Evolutionary conservation across 2,113 vertebrate species (phyloP).

Genomic region (Rhinopomastus cyanomelas): DNA sequence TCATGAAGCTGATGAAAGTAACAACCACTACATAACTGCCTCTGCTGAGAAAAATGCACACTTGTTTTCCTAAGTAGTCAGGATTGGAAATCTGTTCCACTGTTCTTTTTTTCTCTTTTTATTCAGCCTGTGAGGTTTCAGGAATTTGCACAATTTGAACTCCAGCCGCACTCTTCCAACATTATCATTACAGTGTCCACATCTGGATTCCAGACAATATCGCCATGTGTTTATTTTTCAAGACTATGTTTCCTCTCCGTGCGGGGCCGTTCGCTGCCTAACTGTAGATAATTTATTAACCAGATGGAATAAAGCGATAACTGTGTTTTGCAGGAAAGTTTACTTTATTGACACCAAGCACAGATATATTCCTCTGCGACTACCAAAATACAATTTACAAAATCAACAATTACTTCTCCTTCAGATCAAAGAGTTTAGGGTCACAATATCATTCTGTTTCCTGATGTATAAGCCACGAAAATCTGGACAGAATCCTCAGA

Average conservation of each 20-base stretch:
- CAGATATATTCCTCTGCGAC: not conserved
- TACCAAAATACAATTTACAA: not conserved
- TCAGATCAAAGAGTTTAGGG: not conserved
- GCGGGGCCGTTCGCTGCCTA: not conserved
- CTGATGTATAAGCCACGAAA: not conserved
- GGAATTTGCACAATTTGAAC: slow-evolving; percentile 36
- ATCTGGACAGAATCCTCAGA: not conserved
- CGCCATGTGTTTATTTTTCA: not conserved
- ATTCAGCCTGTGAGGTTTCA: slow-evolving; percentile 34
- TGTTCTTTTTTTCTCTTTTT: slow-evolving; percentile 1
- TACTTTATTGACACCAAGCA: not conserved
- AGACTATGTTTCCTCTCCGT: not conserved
- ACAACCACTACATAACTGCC: not conserved
- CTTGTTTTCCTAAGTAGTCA: not conserved
- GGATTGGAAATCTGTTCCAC: not conserved
- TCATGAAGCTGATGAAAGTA: not conserved
- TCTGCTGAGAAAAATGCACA: slow-evolving; percentile 12
- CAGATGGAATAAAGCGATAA: not conserved
- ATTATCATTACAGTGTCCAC: slow-evolving; percentile 32
- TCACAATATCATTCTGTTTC: not conserved
- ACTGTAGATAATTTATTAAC: slow-evolving; percentile 21
- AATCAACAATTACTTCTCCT: not conserved
- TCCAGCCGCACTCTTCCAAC: slow-evolving; percentile 5
- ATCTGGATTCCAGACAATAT: slow-evolving; percentile 67
- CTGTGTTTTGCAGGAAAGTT: not conserved